Percentiles rank a stretch among this genome's conserved stretches.
These are phyloP conservation scores for Corydoras sp. DNA, from an alignment of 2,113 vertebrate species.

Conservation along the genomic window DNA sequence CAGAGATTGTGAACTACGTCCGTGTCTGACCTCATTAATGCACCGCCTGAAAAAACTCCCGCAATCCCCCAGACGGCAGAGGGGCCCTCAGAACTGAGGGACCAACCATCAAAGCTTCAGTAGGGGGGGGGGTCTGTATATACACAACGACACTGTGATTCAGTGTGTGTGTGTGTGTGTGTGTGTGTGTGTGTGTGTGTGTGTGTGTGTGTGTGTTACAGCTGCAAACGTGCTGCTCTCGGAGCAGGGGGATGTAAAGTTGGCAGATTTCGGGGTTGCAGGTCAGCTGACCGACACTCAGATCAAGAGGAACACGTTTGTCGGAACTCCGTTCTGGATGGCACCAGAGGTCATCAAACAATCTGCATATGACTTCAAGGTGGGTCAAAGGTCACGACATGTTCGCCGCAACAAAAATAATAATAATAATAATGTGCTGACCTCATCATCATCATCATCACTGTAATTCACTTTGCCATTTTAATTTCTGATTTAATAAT, in stretches of 20 bases:
- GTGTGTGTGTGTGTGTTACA: constrained; percentile 39
- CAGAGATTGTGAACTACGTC: too few species aligned
- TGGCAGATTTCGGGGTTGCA: constrained; percentile 96
- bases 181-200: constrained; percentile 8
- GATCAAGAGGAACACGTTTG: constrained; percentile 98
- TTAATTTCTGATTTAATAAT: not conserved
- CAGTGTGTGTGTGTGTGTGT: constrained; percentile 18
- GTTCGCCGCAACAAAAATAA: too few species aligned
- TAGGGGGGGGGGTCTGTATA: not conserved
- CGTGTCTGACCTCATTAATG: too few species aligned
- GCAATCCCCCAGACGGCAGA: too few species aligned
- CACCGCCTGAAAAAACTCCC: too few species aligned
- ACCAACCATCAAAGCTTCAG: too few species aligned
- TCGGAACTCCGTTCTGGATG: constrained; percentile 99
- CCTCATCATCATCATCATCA: too few species aligned
- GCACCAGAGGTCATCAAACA: constrained; percentile 98
- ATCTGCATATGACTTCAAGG: constrained; percentile 81
- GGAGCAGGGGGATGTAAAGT: constrained; percentile 95
- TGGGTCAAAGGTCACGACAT: constrained; percentile 10
- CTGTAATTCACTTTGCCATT: not conserved
- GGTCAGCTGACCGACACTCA: constrained; percentile 97
- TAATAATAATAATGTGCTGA: too few species aligned
- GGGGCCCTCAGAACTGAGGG: too few species aligned
- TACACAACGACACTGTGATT: not conserved
- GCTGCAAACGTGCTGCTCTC: constrained; percentile 97